A percentile compares a stretch with the other conserved stretches of the same genome.
phyloP scores from a whole-genome alignment of 53 echinoderm and acorn worm species.

The Arbacia lixula region DNA sequence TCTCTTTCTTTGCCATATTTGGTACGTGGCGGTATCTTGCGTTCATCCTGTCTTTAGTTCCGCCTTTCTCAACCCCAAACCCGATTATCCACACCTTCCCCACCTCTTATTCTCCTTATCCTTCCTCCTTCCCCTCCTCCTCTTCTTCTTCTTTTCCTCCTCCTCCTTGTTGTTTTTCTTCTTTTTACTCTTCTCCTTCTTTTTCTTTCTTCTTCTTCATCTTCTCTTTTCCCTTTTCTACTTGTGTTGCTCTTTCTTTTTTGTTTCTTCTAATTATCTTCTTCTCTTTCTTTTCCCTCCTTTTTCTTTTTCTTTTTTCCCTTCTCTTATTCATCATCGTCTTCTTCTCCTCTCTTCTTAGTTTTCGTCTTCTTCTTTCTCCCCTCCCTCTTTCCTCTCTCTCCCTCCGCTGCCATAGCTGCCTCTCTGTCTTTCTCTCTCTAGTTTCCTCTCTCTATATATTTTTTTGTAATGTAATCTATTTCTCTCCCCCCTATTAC shows the following conservation, averaged over 20 bases:
- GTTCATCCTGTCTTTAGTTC: too few species aligned
- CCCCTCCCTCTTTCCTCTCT: background rate
- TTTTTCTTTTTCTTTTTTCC: background rate
- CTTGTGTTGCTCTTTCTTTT: background rate
- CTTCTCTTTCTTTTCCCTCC: background rate
- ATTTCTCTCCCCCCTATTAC: too few species aligned
- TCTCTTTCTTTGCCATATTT: too few species aligned
- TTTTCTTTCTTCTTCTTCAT: background rate
- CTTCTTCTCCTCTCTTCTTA: background rate
- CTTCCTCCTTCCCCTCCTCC: background rate
- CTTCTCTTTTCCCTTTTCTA: background rate
- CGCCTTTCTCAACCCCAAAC: too few species aligned
- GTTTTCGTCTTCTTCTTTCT: background rate
- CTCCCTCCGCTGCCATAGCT: background rate
- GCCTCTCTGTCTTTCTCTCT: background rate
- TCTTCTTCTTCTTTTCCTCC: constrained; percentile 22
- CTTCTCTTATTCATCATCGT: background rate
- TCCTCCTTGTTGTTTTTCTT: constrained; percentile 12
- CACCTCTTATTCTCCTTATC: background rate
- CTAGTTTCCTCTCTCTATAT: too few species aligned
- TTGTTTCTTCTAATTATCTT: too few species aligned
- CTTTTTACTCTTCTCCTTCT: background rate
- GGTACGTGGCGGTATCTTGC: too few species aligned
- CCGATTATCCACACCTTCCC: background rate
- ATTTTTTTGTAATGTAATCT: too few species aligned